Evolutionary conservation across 2,113 vertebrate species (phyloP).

Genomic region (Azemiops feae): DNA sequence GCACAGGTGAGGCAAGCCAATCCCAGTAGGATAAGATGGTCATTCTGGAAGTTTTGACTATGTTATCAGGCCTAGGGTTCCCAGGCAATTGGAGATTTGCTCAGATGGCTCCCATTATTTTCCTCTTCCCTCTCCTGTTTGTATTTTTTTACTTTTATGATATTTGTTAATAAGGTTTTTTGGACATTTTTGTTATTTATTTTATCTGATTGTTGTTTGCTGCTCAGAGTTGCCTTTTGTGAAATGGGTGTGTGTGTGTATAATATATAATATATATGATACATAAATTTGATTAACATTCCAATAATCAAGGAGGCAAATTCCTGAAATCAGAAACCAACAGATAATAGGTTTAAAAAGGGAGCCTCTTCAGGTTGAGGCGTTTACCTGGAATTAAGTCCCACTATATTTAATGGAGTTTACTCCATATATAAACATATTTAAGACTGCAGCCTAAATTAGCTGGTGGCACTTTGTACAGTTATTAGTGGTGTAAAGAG

Average conservation of each 20-base stretch:
- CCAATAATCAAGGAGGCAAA: neutral
- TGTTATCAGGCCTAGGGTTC: neutral
- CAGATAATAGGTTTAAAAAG: neutral
- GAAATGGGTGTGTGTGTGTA: neutral
- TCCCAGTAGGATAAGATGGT: neutral
- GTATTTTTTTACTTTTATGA: neutral
- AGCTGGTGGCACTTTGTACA: neutral
- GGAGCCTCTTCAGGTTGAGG: neutral
- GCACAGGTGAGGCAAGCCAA: neutral
- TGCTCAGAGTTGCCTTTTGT: neutral
- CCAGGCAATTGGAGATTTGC: neutral
- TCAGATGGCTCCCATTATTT: neutral
- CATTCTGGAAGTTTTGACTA: neutral
- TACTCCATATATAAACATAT: neutral
- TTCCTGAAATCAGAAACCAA: neutral
- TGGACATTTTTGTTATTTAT: neutral
- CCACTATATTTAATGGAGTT: neutral
- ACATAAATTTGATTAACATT: neutral
- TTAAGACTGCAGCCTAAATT: neutral
- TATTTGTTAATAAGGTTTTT: neutral
- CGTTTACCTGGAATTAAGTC: neutral
- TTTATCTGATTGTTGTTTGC: neutral
- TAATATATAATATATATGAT: neutral
- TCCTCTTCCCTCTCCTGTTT: neutral
- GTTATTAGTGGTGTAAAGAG: neutral